These are phyloP conservation scores for Dicrurus megarhynchus DNA, from an alignment of 2,113 vertebrate genomes.

Conservation along the genomic window DNA sequence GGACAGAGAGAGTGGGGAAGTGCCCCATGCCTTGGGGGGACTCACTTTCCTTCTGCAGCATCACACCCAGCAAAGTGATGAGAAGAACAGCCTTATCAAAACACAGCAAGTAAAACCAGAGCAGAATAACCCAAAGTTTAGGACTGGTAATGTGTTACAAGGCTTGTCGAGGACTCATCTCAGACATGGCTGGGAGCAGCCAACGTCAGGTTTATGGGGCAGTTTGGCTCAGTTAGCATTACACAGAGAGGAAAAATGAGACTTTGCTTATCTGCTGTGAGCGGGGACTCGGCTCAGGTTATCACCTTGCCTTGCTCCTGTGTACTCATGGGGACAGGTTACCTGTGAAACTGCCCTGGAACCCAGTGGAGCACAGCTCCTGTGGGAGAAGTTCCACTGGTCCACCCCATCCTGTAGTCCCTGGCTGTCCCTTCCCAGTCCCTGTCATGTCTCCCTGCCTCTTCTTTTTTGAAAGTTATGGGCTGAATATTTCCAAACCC, in stretches of 20 bases:
- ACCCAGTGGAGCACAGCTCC: not conserved
- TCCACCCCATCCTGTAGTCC: not conserved
- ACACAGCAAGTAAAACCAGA: not conserved
- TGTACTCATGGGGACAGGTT: not conserved
- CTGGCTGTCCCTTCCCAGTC: not conserved
- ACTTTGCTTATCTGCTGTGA: not conserved
- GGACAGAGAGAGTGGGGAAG: not conserved
- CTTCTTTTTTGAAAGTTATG: not conserved
- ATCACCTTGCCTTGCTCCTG: not conserved
- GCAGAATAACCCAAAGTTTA: not conserved
- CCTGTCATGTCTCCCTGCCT: not conserved
- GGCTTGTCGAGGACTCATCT: not conserved
- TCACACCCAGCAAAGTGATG: fast-evolving
- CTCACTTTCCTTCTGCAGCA: not conserved
- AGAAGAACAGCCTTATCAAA: not conserved
- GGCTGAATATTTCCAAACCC: not conserved
- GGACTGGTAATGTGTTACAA: not conserved
- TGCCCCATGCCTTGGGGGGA: fast-evolving
- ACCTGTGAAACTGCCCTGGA: not conserved
- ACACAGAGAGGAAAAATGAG: not conserved
- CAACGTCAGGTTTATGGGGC: not conserved
- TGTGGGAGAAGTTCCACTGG: not conserved
- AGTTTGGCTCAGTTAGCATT: not conserved
- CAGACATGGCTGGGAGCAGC: not conserved
- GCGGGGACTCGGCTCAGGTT: fast-evolving